phyloP scores from a whole-genome alignment of 2,797 vertebrate species.

The Semaprochilodus insignis region DNA sequence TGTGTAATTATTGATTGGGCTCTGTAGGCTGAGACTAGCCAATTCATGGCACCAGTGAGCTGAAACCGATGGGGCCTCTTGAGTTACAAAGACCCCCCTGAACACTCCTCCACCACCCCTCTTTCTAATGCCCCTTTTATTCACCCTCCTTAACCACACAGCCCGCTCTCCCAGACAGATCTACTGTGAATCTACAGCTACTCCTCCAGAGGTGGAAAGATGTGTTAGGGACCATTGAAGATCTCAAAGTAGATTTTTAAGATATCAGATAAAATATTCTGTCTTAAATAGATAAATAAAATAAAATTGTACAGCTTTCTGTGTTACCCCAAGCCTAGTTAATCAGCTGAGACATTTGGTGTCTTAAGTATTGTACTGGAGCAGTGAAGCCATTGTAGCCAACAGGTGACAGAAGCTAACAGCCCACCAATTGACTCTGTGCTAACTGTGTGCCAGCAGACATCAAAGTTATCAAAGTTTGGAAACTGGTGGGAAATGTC shows the following conservation, averaged over 20 bases:
- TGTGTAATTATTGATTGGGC: conserved; percentile 77
- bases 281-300: too few relatives aligned
- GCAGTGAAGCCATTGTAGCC: too few relatives aligned
- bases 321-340: too few relatives aligned
- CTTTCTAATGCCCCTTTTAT: conserved; percentile 70
- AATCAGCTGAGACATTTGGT: too few relatives aligned
- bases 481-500: too few relatives aligned
- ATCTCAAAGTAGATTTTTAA: neutral
- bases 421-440: too few relatives aligned
- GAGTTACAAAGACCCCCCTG: conserved; percentile 73
- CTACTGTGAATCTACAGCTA: too few relatives aligned
- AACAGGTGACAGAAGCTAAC: too few relatives aligned
- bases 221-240: neutral
- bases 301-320: too few relatives aligned
- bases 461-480: too few relatives aligned
- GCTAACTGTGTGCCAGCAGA: too few relatives aligned
- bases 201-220: neutral
- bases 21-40: conserved; percentile 81
- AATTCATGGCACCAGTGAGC: conserved; percentile 84
- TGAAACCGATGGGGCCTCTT: conserved; percentile 81
- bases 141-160: conserved; percentile 60
- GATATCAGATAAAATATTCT: neutral
- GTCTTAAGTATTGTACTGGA: too few relatives aligned
- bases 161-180: neutral
- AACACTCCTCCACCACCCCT: neutral